phyloP scores from a whole-genome alignment of 1,140 invertebrate species.

The Cyphomyrmex costatus region DNA sequence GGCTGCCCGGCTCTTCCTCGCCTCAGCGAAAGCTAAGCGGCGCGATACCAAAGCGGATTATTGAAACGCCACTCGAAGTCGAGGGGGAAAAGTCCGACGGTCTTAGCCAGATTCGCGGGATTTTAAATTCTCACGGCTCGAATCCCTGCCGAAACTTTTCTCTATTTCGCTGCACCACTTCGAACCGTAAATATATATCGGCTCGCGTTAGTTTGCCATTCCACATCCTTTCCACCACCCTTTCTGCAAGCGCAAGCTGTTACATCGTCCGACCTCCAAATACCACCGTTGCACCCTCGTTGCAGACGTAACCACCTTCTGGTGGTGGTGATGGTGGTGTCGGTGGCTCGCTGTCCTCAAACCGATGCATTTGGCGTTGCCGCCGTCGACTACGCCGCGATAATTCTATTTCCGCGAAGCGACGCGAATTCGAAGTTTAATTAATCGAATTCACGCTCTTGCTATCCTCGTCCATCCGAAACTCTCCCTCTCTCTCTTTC shows the following conservation, averaged over 20 bases:
- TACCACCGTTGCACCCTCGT: conserved; percentile 12
- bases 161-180: conserved; percentile 58
- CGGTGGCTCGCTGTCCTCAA: conserved; percentile 58
- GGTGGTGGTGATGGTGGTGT: not conserved
- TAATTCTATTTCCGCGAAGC: conserved; percentile 84
- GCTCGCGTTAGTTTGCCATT: conserved; percentile 37
- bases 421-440: conserved; percentile 84
- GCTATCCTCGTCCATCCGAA: conserved; percentile 44
- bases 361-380: conserved; percentile 37
- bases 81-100: conserved; percentile 62
- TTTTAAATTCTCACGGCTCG: conserved; percentile 77
- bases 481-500: not conserved
- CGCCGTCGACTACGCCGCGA: conserved; percentile 69
- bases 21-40: conserved; percentile 19
- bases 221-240: not conserved
- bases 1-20: conserved; percentile 14
- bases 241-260: conserved; percentile 55
- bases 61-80: conserved; percentile 67
- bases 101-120: conserved; percentile 74
- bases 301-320: conserved; percentile 16
- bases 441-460: conserved; percentile 82
- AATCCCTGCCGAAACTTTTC: conserved; percentile 78
- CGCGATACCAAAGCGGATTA: conserved; percentile 75
- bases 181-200: conserved; percentile 76
- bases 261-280: conserved; percentile 40